A percentile compares a stretch with the other conserved stretches of the same genome.
These are phyloP conservation scores for Pristionchus japonicus DNA, from an alignment of 2,888 invertebrate genomes.

Conservation along the genomic window DNA sequence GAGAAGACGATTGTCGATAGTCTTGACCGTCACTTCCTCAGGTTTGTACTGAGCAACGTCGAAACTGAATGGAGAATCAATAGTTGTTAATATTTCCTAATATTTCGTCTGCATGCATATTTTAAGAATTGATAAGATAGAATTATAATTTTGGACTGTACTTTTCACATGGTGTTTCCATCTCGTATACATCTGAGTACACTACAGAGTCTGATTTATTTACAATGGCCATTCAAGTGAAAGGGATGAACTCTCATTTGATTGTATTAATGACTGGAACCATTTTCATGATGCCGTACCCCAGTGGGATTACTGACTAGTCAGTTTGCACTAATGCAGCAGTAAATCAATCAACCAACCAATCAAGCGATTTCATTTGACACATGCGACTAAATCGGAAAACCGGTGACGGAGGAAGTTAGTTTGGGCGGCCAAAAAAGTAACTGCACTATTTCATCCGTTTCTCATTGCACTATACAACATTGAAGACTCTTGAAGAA, in stretches of 20 bases:
- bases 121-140: too few relatives aligned
- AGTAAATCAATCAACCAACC: background rate
- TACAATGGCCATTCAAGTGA: too few relatives aligned
- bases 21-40: constrained; percentile 94
- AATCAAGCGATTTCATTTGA: background rate
- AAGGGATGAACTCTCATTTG: too few relatives aligned
- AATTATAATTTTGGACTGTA: too few relatives aligned
- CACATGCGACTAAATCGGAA: background rate
- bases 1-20: constrained; percentile 92
- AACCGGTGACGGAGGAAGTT: background rate
- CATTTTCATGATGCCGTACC: too few relatives aligned
- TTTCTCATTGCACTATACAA: background rate
- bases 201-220: too few relatives aligned
- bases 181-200: too few relatives aligned
- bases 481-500: too few relatives aligned
- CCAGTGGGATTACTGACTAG: too few relatives aligned
- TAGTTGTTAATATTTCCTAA: background rate
- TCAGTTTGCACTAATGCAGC: background rate
- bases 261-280: too few relatives aligned
- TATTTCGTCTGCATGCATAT: too few relatives aligned
- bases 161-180: too few relatives aligned
- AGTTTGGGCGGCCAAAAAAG: background rate
- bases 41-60: constrained; percentile 95
- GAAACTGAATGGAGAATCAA: constrained; percentile 79
- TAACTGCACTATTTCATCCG: background rate